Percentiles rank a stretch among this genome's conserved stretches.
These are phyloP conservation scores for Centrocercus urophasianus DNA, from an alignment of 2,113 vertebrate species.

Conservation along the genomic window DNA sequence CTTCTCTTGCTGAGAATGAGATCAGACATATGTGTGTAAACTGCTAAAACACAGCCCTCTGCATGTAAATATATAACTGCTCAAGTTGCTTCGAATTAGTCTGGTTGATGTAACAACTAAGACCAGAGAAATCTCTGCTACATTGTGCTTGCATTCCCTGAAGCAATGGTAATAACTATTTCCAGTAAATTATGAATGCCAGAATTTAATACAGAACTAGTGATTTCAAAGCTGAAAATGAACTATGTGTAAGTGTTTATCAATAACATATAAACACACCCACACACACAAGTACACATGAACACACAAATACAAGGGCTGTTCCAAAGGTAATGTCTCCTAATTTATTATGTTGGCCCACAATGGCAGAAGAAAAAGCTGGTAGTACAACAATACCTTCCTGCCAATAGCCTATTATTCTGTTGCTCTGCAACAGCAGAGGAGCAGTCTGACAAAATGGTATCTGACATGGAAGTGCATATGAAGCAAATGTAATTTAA, in stretches of 20 bases:
- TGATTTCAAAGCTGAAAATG: neutral
- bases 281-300: rapidly evolving
- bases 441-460: too few species aligned
- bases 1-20: neutral
- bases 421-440: too few species aligned
- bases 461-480: too few species aligned
- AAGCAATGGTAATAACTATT: neutral
- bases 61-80: neutral
- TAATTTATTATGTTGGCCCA: too few species aligned
- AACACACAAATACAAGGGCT: neutral
- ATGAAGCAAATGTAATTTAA: too few species aligned
- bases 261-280: neutral
- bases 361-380: too few species aligned
- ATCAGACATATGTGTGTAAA: neutral
- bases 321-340: neutral
- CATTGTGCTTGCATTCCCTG: neutral
- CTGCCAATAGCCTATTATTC: too few species aligned
- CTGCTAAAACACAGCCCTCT: neutral
- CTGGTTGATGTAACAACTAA: neutral
- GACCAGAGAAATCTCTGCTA: neutral
- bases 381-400: too few species aligned
- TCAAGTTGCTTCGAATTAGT: neutral
- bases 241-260: neutral
- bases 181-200: neutral
- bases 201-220: neutral